Evolutionary conservation across 1,140 invertebrate species (phyloP).

Genomic region (Nilaparvata lugens): DNA sequence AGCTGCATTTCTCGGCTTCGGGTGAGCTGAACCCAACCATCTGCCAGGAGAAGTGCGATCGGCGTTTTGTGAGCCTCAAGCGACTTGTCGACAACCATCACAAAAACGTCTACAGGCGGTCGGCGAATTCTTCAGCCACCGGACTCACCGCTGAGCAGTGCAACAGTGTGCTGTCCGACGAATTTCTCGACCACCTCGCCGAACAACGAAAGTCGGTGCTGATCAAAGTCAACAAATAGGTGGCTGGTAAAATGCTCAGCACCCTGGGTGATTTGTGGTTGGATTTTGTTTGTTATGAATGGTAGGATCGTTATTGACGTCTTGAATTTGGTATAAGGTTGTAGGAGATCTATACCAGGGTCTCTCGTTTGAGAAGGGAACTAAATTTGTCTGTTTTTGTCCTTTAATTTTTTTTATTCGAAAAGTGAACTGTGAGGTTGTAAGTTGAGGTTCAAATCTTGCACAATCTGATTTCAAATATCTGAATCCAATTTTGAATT

Average conservation of each 20-base stretch:
- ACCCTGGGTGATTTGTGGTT: too few species aligned
- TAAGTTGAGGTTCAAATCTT: too few species aligned
- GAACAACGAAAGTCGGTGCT: constrained; percentile 14
- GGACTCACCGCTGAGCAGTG: constrained; percentile 62
- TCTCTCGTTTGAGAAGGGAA: too few species aligned
- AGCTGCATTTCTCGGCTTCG: constrained; percentile 49
- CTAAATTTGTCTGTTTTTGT: too few species aligned
- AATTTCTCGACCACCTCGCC: constrained; percentile 44
- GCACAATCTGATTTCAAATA: too few species aligned
- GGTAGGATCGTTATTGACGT: too few species aligned
- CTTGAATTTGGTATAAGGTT: too few species aligned
- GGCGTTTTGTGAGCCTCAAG: constrained; percentile 56
- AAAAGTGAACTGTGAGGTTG: too few species aligned
- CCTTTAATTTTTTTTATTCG: too few species aligned
- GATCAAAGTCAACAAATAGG: constrained; percentile 11
- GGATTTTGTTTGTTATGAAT: too few species aligned
- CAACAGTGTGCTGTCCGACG: constrained; percentile 55
- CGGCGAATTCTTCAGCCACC: constrained; percentile 48
- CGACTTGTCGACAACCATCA: constrained; percentile 59
- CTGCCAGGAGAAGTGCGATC: constrained; percentile 49
- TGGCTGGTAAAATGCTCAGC: not conserved
- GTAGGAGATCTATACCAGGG: too few species aligned
- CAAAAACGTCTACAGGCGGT: constrained; percentile 50
- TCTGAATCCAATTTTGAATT: too few species aligned
- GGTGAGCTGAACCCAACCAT: constrained; percentile 41